Base-by-base conservation (phyloP, 2,888 invertebrate genomes). In the Thumatha senex region DNA sequence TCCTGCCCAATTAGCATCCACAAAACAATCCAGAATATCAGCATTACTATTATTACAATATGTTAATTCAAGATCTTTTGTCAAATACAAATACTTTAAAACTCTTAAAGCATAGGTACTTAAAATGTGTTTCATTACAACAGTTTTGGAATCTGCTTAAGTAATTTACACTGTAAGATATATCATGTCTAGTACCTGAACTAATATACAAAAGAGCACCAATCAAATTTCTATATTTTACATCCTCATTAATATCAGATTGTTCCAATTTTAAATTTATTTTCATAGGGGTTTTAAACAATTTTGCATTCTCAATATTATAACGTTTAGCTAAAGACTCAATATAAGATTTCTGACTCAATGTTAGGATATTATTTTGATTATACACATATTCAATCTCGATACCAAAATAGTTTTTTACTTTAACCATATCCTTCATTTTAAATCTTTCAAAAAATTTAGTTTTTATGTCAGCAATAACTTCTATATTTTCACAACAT, bases 261-360 rank as follows among this genome's bases (percentile, higher is more conserved):
- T 61, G 31, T 45, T 58, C 61, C 46, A 66, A 18, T 57, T 63
- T 63, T 46, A 67, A 52, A 34, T 67, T 67, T 41, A 43, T 51
- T 54, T 63, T 63, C 63, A 66, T 67, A 2, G 63, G 63, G 33
- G 61, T 64, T 24, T 58, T 69, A 51, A 70, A 75, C 11, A 57
- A 48, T 51, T 63, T 64, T 46, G 72, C 46, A 66, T 73, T 68
- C 54, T 60, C 44, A 9, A 72, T 29, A 39, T 64, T 48, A 56
- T 63, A 69, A 33, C 53, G 51, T 54, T 44, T 52, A 34, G 67
- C 65, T 45, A 31, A 31, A 69, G 54, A 31, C 9, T 39, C 15
- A 39, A 11, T 18, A 8, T 39, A 13, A 15, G 11, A 7, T 39
- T 39, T 18, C n/a, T 39, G 38, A 38, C 38, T 15, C 10, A 38